A percentile compares a stretch with the other conserved stretches of the same genome.
phyloP scores from a whole-genome alignment of 2,797 vertebrate species.

The Bryconaethiops microstoma region DNA sequence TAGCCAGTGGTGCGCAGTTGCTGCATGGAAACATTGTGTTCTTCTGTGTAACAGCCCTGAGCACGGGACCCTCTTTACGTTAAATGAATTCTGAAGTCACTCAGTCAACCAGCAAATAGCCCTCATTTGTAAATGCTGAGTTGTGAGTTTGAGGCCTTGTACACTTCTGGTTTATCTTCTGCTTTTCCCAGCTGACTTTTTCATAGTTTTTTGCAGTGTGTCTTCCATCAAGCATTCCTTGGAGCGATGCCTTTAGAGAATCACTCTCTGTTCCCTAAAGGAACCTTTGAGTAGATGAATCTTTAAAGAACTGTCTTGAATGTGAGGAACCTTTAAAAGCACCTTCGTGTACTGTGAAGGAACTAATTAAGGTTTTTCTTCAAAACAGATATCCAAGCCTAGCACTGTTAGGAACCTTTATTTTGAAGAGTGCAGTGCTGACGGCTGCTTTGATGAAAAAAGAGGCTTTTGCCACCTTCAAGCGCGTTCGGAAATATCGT shows the following conservation, averaged over 20 bases:
- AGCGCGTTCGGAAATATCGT: too few relatives aligned
- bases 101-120: slow-evolving; percentile 69
- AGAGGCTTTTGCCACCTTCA: too few relatives aligned
- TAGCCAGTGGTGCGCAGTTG: slow-evolving; percentile 25
- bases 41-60: slow-evolving; percentile 39
- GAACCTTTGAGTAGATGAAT: not conserved
- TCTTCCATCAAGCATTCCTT: not conserved
- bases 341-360: too few relatives aligned
- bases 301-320: not conserved
- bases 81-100: slow-evolving; percentile 71
- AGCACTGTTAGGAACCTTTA: not conserved
- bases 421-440: not conserved
- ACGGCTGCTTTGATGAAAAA: not conserved
- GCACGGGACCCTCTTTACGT: slow-evolving; percentile 46
- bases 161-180: slow-evolving; percentile 36
- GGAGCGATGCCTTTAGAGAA: not conserved
- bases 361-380: too few relatives aligned
- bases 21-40: slow-evolving; percentile 24
- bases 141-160: slow-evolving; percentile 56
- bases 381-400: not conserved
- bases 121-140: slow-evolving; percentile 66
- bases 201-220: too few relatives aligned
- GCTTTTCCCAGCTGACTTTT: slow-evolving; percentile 22
- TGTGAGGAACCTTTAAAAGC: too few relatives aligned
- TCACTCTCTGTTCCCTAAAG: not conserved